phyloP scores from a whole-genome alignment of 2,113 vertebrate genomes.

The Telmatochromis sp. region DNA sequence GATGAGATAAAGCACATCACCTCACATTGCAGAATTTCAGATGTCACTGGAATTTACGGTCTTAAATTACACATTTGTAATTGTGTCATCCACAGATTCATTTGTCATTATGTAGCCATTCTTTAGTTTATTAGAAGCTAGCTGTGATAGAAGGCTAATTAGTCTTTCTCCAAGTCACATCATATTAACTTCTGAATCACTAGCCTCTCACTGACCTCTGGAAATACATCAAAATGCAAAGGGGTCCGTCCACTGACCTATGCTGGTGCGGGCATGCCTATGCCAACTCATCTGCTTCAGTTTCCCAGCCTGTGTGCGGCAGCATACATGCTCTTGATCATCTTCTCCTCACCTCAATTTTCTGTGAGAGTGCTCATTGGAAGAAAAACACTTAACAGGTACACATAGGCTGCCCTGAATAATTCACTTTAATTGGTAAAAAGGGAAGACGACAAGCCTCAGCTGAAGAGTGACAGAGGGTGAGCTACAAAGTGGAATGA shows the following conservation, averaged over 20 bases:
- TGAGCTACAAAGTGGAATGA: background rate
- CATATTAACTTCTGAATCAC: background rate
- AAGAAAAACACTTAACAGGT: slow-evolving; percentile 51
- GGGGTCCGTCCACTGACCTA: background rate
- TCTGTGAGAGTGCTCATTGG: slow-evolving; percentile 20
- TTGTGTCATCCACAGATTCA: background rate
- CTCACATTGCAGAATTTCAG: background rate
- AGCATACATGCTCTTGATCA: background rate
- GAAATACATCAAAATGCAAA: slow-evolving; percentile 27
- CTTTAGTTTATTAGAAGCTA: background rate
- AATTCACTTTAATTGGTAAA: slow-evolving; percentile 54
- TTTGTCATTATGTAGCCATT: background rate
- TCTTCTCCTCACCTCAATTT: slow-evolving; percentile 38
- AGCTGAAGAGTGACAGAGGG: background rate
- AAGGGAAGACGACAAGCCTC: background rate
- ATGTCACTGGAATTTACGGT: background rate
- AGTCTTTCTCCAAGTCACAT: slow-evolving; percentile 1
- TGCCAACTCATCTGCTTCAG: background rate
- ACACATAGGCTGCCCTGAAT: slow-evolving; percentile 29
- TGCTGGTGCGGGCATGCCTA: background rate
- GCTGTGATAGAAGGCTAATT: slow-evolving; percentile 13
- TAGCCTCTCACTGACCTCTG: slow-evolving; percentile 3
- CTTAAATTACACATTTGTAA: background rate
- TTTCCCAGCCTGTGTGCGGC: background rate
- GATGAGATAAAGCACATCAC: background rate